These are phyloP conservation scores for Palythoa grandiflora DNA, from an alignment of 92 coral and sea anemone genomes.

Conservation along the genomic window DNA sequence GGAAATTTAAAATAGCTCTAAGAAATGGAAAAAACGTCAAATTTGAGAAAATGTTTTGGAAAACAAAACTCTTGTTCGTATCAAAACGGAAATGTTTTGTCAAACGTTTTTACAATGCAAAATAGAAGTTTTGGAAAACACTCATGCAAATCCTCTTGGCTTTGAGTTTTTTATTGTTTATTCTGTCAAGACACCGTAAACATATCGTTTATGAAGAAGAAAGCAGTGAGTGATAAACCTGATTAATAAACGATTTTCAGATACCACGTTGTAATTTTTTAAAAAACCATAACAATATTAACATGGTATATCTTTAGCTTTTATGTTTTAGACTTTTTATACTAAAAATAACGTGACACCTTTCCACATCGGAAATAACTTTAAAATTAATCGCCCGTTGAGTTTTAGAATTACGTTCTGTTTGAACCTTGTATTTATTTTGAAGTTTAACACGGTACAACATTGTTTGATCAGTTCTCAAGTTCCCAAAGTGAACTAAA, in stretches of 20 bases:
- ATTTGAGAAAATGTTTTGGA: neutral
- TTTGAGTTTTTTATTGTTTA: neutral
- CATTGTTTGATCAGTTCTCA: neutral
- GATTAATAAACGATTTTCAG: neutral
- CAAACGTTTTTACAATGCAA: slow-evolving; percentile 14
- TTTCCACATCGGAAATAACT: neutral
- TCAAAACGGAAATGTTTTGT: slow-evolving; percentile 27
- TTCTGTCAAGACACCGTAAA: neutral
- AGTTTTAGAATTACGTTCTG: neutral
- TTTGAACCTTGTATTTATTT: neutral
- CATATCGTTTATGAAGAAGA: neutral
- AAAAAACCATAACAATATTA: neutral
- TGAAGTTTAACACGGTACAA: neutral
- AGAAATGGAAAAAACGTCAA: neutral
- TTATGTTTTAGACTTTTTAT: neutral
- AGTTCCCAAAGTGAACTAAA: neutral
- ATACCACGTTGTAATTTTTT: neutral
- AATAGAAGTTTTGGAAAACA: neutral
- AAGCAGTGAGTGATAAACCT: neutral
- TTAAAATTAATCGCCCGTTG: slow-evolving; percentile 13
- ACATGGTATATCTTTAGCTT: neutral
- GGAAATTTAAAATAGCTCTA: neutral
- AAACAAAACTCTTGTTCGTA: slow-evolving; percentile 29
- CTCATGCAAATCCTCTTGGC: slow-evolving; percentile 14
- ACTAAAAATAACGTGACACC: neutral